Base-by-base conservation (phyloP, 2,797 vertebrate genomes). In the Molossus molossus region DNA sequence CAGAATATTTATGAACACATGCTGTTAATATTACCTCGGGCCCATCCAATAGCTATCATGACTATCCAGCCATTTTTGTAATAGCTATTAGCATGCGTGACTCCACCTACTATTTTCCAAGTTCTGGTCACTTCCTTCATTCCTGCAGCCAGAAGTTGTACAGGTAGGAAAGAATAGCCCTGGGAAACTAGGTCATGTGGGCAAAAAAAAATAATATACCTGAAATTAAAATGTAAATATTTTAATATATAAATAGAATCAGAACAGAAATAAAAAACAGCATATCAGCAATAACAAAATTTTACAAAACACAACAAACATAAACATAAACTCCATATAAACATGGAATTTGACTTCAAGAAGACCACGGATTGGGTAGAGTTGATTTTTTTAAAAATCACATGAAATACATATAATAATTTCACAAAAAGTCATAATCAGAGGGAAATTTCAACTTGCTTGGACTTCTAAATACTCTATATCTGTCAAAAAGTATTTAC, bases 111-210 rank as follows among this genome's bases (percentile, higher is more conserved):
- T 96, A 99, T 99, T 98, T 99, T 99, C 99, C 99, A 99, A 0
- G 99, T 99, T 95, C 99, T 98, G 79, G 99, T 99, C 96, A 99
- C 99, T 97, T 99, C 99, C 97, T 99, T 99, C 99, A 99, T 99
- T 75, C 98, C 99, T 9, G 99, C 98, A 97, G 99, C 98, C 97
- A 99, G 96, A 87, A 99, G 97, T 64, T 99, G 98, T 97, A 99
- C 96, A 73, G 99, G 99, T 92, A 98, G 97, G 94, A 99, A 97
- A 87, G 98, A 98, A 21, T 99, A 98, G 86, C 98, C 98, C 57
- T 96, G 98, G 97, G 98, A 99, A 97, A 99, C 98, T 87, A 99
- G 70, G 97, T 99, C 99, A 97, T 96, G 98, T 76, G 99, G 99
- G 97, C 99, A 99, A 98, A 99, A 99, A 98, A 99, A 99, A 97